Evolutionary conservation across 1,140 invertebrate genomes (phyloP).

Genomic region (Trichonephila clavata): DNA sequence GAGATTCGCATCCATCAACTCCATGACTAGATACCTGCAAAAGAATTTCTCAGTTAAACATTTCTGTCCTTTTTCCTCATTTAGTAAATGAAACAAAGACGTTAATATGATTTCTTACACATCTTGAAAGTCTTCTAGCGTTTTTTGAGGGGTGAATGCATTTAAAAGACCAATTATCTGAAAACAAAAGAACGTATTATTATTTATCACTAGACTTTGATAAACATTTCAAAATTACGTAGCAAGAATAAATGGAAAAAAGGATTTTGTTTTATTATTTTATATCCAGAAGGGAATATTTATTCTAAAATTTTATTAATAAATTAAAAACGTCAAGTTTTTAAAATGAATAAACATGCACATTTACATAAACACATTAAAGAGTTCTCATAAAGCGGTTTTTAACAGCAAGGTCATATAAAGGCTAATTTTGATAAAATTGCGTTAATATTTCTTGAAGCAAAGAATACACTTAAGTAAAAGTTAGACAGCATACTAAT

Average conservation of each 20-base stretch:
- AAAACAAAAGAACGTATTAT: not conserved
- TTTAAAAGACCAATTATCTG: conserved; percentile 95
- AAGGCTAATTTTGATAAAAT: too few relatives aligned
- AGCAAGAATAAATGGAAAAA: not conserved
- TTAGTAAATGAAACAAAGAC: not conserved
- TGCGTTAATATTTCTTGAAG: too few relatives aligned
- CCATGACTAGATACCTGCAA: conserved; percentile 95
- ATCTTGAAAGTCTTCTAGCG: conserved; percentile 98
- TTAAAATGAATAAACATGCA: too few relatives aligned
- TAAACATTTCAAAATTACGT: too few relatives aligned
- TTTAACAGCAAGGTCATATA: too few relatives aligned
- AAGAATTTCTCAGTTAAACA: not conserved
- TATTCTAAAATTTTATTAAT: not conserved
- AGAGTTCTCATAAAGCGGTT: too few relatives aligned
- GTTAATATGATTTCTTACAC: conserved; percentile 84
- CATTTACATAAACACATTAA: too few relatives aligned
- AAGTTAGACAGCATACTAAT: too few relatives aligned
- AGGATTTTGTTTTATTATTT: too few relatives aligned
- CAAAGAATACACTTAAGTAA: too few relatives aligned
- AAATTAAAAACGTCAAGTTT: not conserved
- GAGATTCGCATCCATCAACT: conserved; percentile 99
- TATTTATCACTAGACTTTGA: too few relatives aligned
- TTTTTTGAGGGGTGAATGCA: conserved; percentile 98
- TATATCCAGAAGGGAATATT: too few relatives aligned
- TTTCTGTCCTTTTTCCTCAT: not conserved